Percentiles rank a stretch among this genome's conserved stretches.
Evolutionary conservation across 1,140 invertebrate species (phyloP).

Genomic region (Ditylenchus dipsaci): DNA sequence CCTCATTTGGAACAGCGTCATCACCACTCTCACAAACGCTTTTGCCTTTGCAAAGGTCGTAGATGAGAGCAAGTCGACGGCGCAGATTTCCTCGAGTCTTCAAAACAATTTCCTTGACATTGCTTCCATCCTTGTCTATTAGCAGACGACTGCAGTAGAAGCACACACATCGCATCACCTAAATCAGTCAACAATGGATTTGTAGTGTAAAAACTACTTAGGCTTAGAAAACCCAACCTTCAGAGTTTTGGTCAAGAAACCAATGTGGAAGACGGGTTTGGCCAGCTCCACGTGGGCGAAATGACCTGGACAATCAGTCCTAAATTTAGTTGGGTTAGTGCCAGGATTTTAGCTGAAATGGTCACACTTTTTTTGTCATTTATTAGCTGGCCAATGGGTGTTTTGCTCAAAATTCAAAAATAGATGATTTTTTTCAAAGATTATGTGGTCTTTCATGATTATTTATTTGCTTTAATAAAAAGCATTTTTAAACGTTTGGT

Average conservation of each 20-base stretch:
- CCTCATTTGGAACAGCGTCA: constrained; percentile 63
- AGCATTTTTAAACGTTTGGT: no score
- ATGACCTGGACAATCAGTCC: constrained; percentile 86
- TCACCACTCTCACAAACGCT: constrained; percentile 97
- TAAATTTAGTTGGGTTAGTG: no score
- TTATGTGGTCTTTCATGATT: no score
- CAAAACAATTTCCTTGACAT: constrained; percentile 91
- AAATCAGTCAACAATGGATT: background rate
- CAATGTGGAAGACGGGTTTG: constrained; percentile 97
- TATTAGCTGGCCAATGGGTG: no score
- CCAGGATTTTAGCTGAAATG: no score
- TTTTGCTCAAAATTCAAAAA: no score
- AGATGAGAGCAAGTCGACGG: constrained; percentile 87
- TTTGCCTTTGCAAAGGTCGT: constrained; percentile 96
- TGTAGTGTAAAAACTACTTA: background rate
- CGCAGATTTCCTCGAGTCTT: constrained; percentile 94
- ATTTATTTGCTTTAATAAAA: no score
- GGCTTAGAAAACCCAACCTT: constrained; percentile 75
- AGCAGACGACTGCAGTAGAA: constrained; percentile 53
- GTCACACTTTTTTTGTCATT: no score
- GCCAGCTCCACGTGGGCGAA: constrained; percentile 98
- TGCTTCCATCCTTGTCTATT: constrained; percentile 74
- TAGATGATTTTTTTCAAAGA: no score
- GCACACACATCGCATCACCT: constrained; percentile 56
- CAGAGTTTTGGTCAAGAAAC: constrained; percentile 92